phyloP scores from a whole-genome alignment of 2,113 vertebrate species.

The Oceanites oceanicus region DNA sequence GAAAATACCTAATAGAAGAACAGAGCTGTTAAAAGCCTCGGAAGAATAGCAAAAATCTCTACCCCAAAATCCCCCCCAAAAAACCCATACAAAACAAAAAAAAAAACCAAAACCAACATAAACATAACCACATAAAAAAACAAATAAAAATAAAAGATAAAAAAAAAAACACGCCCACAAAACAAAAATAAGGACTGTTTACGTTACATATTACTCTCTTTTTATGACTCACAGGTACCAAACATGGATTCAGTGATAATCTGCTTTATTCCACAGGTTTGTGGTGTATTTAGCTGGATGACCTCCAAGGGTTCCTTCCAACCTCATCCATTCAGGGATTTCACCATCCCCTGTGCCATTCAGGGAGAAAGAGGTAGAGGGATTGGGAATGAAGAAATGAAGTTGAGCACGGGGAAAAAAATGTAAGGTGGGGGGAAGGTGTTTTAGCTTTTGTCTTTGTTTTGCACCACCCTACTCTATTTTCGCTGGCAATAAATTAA shows the following conservation, averaged over 20 bases:
- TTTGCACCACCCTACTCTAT: background rate
- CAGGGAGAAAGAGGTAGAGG: background rate
- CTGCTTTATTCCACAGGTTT: background rate
- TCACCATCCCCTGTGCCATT: background rate
- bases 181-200: background rate
- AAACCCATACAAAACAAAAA: too few relatives aligned
- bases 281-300: background rate
- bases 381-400: background rate
- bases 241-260: background rate
- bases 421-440: background rate
- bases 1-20: background rate
- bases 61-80: accelerated
- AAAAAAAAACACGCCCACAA: background rate
- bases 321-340: background rate
- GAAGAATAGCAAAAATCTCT: background rate
- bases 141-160: too few relatives aligned
- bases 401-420: background rate
- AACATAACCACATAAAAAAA: too few relatives aligned
- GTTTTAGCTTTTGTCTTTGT: background rate
- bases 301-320: background rate
- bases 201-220: background rate
- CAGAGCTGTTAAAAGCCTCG: background rate
- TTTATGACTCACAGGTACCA: background rate
- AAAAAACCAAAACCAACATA: too few relatives aligned
- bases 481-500: too few relatives aligned